phyloP scores from a whole-genome alignment of 1,140 invertebrate species.

The Mylabris phalerata region DNA sequence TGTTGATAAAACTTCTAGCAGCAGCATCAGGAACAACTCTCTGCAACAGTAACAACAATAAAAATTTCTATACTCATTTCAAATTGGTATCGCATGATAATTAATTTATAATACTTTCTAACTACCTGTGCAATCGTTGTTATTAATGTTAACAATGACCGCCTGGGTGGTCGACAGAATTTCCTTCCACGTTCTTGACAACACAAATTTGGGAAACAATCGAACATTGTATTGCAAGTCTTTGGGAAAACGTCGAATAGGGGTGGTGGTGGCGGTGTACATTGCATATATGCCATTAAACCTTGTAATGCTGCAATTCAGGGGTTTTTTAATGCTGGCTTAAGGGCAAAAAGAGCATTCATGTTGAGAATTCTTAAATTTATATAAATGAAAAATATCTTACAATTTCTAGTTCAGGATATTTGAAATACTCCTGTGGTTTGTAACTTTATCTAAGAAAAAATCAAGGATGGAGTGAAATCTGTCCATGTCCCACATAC shows the following conservation, averaged over 20 bases:
- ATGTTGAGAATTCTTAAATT: too few species aligned
- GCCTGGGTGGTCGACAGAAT: slow-evolving; percentile 60
- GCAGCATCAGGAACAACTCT: slow-evolving; percentile 29
- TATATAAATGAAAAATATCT: too few species aligned
- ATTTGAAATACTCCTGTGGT: too few species aligned
- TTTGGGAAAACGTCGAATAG: slow-evolving; percentile 59
- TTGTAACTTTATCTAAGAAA: too few species aligned
- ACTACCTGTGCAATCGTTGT: slow-evolving; percentile 45
- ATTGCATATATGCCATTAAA: slow-evolving; percentile 60
- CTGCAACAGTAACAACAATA: slow-evolving; percentile 16
- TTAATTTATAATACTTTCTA: neutral
- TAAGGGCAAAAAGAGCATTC: too few species aligned
- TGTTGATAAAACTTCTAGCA: slow-evolving; percentile 28
- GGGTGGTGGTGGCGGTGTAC: slow-evolving; percentile 57
- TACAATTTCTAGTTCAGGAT: too few species aligned
- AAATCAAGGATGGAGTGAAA: too few species aligned
- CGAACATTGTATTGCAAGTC: slow-evolving; percentile 56
- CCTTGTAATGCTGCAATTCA: slow-evolving; percentile 47
- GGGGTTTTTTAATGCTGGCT: too few species aligned
- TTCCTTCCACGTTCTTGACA: slow-evolving; percentile 61
- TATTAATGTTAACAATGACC: slow-evolving; percentile 55
- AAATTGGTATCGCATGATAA: too few species aligned
- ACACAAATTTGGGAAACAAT: slow-evolving; percentile 69
- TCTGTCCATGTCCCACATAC: too few species aligned
- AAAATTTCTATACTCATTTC: too few species aligned